Base-by-base conservation (phyloP, 2,797 vertebrate species). In the Pipistrellus kuhlii region DNA sequence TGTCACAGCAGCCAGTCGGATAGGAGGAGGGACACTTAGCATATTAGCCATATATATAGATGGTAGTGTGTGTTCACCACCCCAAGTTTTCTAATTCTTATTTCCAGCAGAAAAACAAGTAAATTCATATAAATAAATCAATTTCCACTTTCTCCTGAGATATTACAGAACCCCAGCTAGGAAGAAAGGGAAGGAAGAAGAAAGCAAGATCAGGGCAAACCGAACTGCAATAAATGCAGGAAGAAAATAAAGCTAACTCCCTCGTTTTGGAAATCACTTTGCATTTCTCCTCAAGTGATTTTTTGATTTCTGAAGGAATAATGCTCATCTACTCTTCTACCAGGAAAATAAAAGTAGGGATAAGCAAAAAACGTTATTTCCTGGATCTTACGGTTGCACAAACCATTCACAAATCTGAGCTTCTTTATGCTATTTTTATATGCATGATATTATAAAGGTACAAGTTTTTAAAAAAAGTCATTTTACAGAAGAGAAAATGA, bases 401-500 rank as follows among this genome's bases (percentile, higher is more conserved):
- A 90, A 91, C 46, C 38, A 3, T 91, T 86, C 38, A 59, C 25
- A 82, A 86, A 64, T 38, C 71, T 32, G 35, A 91, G 51, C 5
- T 78, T 80, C 75, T 86, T 76, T 68, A 75, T n/a, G 77, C 7
- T 73, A n/a, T 41, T 72, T 72, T 72, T 53, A 76, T 44, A 86
- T 41, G 4, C 46, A 53, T 25, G 46, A 80, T 27, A 85, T 5
- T 30, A 7, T 68, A 44, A 95, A 41, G 23, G 25, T 75, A 88
- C 1, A 35, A 4, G 25, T 76, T 71, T 93, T 80, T 12, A 27
- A 95, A 53, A 53, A 94, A 48, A 68, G 62, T 75, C 59, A 88
- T 64, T 69, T 93, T 94, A 91, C 62, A 91, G 77, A 81, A 41
- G 62, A 91, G 76, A 95, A 94, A 91, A 88, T 14, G 27, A 91